Evolutionary conservation across 2,797 vertebrate genomes (phyloP).

Genomic region (Microctenopoma steveboyesi): DNA sequence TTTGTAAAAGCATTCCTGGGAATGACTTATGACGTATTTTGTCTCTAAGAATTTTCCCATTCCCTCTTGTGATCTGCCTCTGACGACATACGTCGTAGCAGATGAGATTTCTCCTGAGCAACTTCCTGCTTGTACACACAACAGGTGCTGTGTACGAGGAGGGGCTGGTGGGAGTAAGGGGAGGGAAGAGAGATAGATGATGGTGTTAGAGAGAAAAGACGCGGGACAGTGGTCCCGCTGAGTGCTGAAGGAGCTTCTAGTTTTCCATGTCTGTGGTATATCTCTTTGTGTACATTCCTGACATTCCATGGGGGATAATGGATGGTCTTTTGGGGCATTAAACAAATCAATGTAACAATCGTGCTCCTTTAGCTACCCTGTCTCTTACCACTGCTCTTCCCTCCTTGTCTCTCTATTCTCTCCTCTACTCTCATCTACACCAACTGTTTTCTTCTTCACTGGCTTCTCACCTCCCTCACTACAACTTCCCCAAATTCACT

Average conservation of each 20-base stretch:
- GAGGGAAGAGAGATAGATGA: slow-evolving; percentile 48
- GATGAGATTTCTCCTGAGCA: slow-evolving; percentile 74
- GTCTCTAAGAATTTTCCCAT: slow-evolving; percentile 49
- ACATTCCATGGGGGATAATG: slow-evolving; percentile 35
- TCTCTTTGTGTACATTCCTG: slow-evolving; percentile 57
- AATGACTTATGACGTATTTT: slow-evolving; percentile 11
- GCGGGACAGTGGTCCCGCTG: neutral
- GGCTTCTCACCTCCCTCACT: slow-evolving; percentile 13
- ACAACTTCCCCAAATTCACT: slow-evolving; percentile 29
- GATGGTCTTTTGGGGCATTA: slow-evolving; percentile 43
- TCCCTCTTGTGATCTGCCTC: slow-evolving; percentile 41
- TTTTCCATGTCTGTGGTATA: slow-evolving; percentile 32
- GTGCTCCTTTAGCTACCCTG: slow-evolving; percentile 23
- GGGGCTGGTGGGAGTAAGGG: slow-evolving; percentile 46
- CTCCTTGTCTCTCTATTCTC: slow-evolving; percentile 9
- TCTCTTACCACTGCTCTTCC: slow-evolving; percentile 42
- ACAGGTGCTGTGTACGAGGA: neutral
- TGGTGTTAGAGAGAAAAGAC: slow-evolving; percentile 24
- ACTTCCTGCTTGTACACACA: slow-evolving; percentile 70
- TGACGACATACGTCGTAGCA: slow-evolving; percentile 47
- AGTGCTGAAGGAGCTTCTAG: slow-evolving; percentile 17
- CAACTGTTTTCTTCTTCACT: slow-evolving; percentile 2
- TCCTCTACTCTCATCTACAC: neutral
- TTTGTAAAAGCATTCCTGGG: neutral
- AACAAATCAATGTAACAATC: slow-evolving; percentile 40